Base-by-base conservation (phyloP, 2,888 invertebrate genomes). In the Trissoscelio sp. region DNA sequence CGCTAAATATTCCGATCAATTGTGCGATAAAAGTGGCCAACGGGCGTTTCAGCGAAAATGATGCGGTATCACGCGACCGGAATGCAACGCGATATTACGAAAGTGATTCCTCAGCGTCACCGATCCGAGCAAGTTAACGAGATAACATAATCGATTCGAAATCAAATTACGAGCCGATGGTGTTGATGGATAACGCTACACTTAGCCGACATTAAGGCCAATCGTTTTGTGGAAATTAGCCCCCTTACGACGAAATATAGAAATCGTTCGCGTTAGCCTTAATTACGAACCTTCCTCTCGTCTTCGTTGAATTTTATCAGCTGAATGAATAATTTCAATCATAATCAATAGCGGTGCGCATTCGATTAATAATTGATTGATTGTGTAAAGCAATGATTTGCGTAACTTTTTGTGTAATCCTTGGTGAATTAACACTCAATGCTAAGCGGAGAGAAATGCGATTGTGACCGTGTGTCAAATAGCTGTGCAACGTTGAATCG, bases 381-480 rank as follows among this genome's bases (percentile, higher is more conserved):
- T 37, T 64, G 37, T 14, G 31, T 9, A 53, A 53, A 31, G 1
- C 1, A 46, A 16, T 24, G 14, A 18, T 37, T 53, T 62, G 24
- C 46, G 55, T 67, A 39, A 69, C 42, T 55, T 39, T 69, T 55
- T 55, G 22, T 69, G 44, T 14, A 14, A 46, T 48, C 11, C 5
- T 42, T 2, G 12, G 11, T 34, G 64, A 48, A 48, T 34, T 46
- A 42, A 24, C 24, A 60, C 11, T 18, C 16, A 12, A 37, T 7
- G 14, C 9, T 16, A 28, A 3, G 3, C 6, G 18, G 39, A 2
- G 39, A 39, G 12, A 39, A 39, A n/a, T 9, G 14, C 53, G 48
- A 79, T 79, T 80, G 64, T 75, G 70, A 75, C 55, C 48, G 46
- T 62, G 42, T 46, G 77, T 67, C 78, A 69, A 69, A 69, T 69